These are phyloP conservation scores for Geophilus truncorum DNA, from an alignment of 2,888 invertebrate species.

Conservation along the genomic window DNA sequence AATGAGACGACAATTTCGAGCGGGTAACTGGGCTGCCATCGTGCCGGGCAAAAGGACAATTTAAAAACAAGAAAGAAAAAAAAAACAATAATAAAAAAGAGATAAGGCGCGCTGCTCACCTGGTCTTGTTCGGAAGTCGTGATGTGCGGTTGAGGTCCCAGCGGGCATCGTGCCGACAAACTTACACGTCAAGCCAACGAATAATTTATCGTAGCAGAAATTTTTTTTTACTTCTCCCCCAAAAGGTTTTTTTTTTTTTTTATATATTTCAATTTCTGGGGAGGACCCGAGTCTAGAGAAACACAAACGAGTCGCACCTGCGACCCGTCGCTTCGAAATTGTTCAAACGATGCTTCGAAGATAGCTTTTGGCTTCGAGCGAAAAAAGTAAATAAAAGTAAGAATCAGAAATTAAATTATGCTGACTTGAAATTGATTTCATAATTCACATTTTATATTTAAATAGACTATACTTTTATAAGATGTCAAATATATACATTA, in stretches of 20 bases:
- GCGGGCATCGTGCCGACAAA: slow-evolving; percentile 14
- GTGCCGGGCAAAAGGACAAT: neutral
- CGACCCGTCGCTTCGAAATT: neutral
- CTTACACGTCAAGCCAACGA: neutral
- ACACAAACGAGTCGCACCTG: neutral
- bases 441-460: too few relatives aligned
- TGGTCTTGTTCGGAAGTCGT: slow-evolving; percentile 15
- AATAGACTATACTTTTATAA: too few relatives aligned
- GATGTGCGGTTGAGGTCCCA: slow-evolving; percentile 6
- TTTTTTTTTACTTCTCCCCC: neutral
- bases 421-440: too few relatives aligned
- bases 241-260: too few relatives aligned
- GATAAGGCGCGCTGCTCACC: neutral
- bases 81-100: neutral
- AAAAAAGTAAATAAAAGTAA: too few relatives aligned
- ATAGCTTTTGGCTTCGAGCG: too few relatives aligned
- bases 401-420: neutral
- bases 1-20: neutral
- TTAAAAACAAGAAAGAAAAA: neutral
- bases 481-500: too few relatives aligned
- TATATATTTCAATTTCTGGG: too few relatives aligned
- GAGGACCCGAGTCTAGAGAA: neutral
- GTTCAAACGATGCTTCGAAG: too few relatives aligned
- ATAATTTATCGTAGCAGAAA: neutral
- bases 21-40: neutral